These are phyloP conservation scores for Hylia prasina DNA, from an alignment of 2,113 vertebrate genomes.

Conservation along the genomic window DNA sequence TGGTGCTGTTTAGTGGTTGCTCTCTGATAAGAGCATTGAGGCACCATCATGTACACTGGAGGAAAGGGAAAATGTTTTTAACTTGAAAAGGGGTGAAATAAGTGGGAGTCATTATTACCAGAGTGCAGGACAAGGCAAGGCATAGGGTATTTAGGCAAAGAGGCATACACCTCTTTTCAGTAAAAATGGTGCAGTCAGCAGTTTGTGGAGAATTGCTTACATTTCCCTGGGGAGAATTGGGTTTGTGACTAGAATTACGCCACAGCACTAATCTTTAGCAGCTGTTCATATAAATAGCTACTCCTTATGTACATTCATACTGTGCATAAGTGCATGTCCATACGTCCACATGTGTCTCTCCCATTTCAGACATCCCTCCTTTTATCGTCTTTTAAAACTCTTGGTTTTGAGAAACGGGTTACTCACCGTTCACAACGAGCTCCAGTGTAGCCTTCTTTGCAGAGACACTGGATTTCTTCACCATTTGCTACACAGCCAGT, in stretches of 20 bases:
- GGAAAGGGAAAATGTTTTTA: neutral
- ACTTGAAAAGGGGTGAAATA: neutral
- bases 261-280: neutral
- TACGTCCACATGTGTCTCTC: neutral
- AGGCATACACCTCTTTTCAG: neutral
- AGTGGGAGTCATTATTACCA: neutral
- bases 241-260: neutral
- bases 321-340: neutral
- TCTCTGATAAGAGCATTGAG: neutral
- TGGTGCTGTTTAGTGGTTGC: rapidly evolving
- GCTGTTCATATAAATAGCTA: neutral
- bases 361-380: neutral
- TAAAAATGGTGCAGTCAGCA: neutral
- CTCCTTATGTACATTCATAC: neutral
- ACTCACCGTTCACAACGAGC: constrained; percentile 84
- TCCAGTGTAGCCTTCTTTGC: constrained; percentile 85
- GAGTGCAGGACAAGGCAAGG: neutral
- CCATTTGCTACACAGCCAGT: constrained; percentile 78
- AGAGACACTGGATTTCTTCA: constrained; percentile 79
- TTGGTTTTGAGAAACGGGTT: neutral
- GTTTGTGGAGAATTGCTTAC: neutral
- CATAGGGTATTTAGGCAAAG: neutral
- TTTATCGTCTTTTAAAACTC: neutral
- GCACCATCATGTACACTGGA: neutral
- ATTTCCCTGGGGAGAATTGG: neutral